Conservation (phyloP, 64 coral and sea anemone genomes). For the Montipora foliosa region DNA sequence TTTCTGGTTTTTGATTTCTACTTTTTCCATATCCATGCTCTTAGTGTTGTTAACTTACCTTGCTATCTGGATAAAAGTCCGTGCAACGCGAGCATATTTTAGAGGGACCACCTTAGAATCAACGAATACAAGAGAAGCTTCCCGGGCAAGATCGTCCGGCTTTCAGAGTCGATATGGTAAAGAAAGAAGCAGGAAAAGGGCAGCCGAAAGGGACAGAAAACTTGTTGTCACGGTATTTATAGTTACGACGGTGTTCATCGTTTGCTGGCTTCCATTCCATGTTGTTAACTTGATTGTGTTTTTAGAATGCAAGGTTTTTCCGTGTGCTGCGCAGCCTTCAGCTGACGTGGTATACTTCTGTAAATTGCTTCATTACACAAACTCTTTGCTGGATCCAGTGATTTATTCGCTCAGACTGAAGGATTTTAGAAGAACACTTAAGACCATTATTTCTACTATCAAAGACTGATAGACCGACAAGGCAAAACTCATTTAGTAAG, state of each 20-base stretch:
- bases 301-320: slow-evolving; percentile 47
- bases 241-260: slow-evolving; percentile 79
- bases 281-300: slow-evolving; percentile 67
- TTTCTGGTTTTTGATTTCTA: slow-evolving; percentile 79
- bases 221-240: slow-evolving; percentile 79
- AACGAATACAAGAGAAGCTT: slow-evolving; percentile 2
- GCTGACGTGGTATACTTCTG: slow-evolving; percentile 61
- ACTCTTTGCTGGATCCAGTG: slow-evolving; percentile 81
- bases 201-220: slow-evolving; percentile 69
- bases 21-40: slow-evolving; percentile 68
- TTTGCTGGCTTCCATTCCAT: slow-evolving; percentile 91
- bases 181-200: slow-evolving; percentile 1
- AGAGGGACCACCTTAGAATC: slow-evolving; percentile 33
- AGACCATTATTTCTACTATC: neutral
- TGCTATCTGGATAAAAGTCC: slow-evolving; percentile 72
- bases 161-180: slow-evolving; percentile 27
- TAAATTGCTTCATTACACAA: slow-evolving; percentile 79
- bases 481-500: neutral
- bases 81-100: neutral
- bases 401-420: slow-evolving; percentile 85
- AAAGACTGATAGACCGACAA: neutral
- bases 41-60: slow-evolving; percentile 60
- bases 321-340: slow-evolving; percentile 36
- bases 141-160: neutral
- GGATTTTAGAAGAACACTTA: slow-evolving; percentile 61